Evolutionary conservation across 2,113 vertebrate species (phyloP).

Genomic region (Plecturocebus donacophilus): DNA sequence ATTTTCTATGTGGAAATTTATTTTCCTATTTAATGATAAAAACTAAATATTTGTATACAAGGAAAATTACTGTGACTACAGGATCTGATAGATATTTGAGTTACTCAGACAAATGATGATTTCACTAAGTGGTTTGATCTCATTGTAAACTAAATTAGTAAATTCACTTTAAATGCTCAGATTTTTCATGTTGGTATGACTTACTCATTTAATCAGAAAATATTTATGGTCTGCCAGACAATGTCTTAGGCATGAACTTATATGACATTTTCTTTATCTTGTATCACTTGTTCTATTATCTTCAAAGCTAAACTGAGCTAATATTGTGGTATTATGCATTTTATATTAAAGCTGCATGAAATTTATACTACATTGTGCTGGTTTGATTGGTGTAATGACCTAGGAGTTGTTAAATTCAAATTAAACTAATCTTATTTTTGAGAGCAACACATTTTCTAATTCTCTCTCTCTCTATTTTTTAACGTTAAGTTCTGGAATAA

Average conservation of each 20-base stretch:
- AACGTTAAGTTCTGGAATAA: too few species aligned
- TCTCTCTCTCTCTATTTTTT: not conserved
- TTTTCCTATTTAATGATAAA: not conserved
- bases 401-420: not conserved
- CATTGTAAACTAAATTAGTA: constrained; percentile 50
- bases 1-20: not conserved
- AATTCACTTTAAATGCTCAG: constrained; percentile 49
- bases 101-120: constrained; percentile 55
- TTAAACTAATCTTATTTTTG: constrained; percentile 18
- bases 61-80: constrained; percentile 42
- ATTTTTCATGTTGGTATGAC: constrained; percentile 7
- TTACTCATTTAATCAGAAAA: constrained; percentile 55
- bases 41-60: not conserved
- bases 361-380: not conserved
- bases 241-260: not conserved
- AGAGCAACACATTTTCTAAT: not conserved
- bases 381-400: not conserved
- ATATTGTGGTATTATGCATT: not conserved
- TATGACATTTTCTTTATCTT: not conserved
- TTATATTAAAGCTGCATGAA: not conserved
- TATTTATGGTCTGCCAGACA: not conserved
- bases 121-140: constrained; percentile 54
- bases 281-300: constrained; percentile 15
- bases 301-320: not conserved
- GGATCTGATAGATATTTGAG: constrained; percentile 34